Conservation (phyloP, 2,888 invertebrate species). For the Acanthoscelides obtectus region DNA sequence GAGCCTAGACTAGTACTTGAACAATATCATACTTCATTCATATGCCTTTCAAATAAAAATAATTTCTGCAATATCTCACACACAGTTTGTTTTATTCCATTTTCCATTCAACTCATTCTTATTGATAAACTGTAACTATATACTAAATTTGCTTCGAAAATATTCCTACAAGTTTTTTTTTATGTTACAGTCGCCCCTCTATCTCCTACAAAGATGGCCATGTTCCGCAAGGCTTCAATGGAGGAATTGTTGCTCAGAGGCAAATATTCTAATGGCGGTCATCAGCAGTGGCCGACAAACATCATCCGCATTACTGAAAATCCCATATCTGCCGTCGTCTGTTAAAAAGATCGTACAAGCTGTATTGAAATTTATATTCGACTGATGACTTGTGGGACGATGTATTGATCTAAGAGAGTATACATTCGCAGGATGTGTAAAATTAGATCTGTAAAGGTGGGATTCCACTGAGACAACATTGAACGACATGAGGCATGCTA, state of each 20-base stretch:
- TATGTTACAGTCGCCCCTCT: conserved; percentile 63
- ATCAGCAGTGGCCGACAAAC: conserved; percentile 52
- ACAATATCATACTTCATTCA: no score
- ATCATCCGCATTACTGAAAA: conserved; percentile 76
- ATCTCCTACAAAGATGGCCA: conserved; percentile 65
- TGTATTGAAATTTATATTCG: conserved; percentile 39
- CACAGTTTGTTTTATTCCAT: no score
- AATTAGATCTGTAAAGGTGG: background rate
- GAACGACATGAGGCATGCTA: no score
- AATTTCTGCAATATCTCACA: no score
- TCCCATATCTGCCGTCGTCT: conserved; percentile 71
- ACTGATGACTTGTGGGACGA: background rate
- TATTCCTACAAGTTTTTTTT: conserved; percentile 9
- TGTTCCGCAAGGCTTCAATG: conserved; percentile 58
- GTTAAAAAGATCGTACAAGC: conserved; percentile 49
- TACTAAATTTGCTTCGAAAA: no score
- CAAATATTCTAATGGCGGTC: conserved; percentile 30
- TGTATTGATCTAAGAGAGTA: conserved; percentile 3
- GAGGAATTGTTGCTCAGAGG: conserved; percentile 47
- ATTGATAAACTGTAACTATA: no score
- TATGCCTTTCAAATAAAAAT: no score
- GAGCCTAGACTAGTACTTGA: no score
- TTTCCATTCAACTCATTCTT: no score
- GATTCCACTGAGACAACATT: no score
- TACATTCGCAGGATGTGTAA: background rate